Evolutionary conservation across 2,797 vertebrate species (phyloP), one percentile per base, ranked within the genome.

Genomic region (Epinephelus malabaricus): DNA sequence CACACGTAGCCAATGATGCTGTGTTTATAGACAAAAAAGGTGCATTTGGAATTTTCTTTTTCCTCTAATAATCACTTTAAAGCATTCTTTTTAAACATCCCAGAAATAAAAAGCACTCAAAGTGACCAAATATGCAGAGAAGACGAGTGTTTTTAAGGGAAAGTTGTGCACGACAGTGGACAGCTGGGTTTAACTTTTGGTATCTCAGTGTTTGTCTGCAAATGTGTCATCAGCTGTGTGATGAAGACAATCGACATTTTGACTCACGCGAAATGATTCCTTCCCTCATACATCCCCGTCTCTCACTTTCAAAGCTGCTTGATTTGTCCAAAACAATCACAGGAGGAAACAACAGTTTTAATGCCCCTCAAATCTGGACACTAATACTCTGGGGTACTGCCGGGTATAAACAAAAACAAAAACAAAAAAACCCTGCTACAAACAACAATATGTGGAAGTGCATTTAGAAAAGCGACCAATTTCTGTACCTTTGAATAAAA

Each of bases 261-360:
- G 34, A 34, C 34, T 34, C 34, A 34, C 34, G 82, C 88, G 86
- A 90, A 87, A 90, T 81, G 73, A 83, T 73, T 89, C 75, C 83
- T 86, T 88, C 84, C 86, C 85, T 89, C 83, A 67, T 63, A 81
- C 69, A 62, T 89, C 85, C 27, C 78, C 79, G 49, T 81, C 85
- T 90, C 84, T 85, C 72, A 69, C 80, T 79, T 84, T 84, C 78
- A 89, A 81, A 89, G 76, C 91, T 88, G 84, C 80, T 90, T 78
- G 78, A 93, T 95, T 93, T 88, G 89, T 93, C 92, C 84, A 92
- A 92, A 94, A 92, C 85, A 84, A 92, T 92, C 89, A 89, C 91
- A 86, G 85, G 93, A 95, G 94, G 93, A 95, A 95, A 95, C 92
- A 91, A 90, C 86, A 89, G 76, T 84, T 90, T 84, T 84, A 88